Conservation (phyloP, 2,888 invertebrate genomes). For the Perizoma affinitatum region DNA sequence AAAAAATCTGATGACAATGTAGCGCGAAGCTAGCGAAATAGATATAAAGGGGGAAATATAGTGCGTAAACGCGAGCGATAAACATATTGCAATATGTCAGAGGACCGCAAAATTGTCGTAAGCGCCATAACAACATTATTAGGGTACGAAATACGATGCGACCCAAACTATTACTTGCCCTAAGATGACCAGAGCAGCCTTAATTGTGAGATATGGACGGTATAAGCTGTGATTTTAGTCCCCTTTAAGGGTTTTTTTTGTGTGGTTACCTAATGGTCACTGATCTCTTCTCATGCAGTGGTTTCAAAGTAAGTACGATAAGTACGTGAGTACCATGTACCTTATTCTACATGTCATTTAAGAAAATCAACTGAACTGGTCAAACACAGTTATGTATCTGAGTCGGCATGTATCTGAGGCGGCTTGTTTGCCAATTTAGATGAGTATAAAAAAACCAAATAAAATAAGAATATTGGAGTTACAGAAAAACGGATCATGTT, state of each 20-base stretch:
- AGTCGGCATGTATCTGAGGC: too few species aligned
- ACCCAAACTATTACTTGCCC: constrained; percentile 54
- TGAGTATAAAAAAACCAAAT: too few species aligned
- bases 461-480: too few species aligned
- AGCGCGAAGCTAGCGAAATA: constrained; percentile 47
- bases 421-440: too few species aligned
- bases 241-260: constrained; percentile 11
- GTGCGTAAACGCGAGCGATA: constrained; percentile 49
- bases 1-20: constrained; percentile 57
- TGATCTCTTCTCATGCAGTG: too few species aligned
- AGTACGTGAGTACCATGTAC: too few species aligned
- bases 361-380: too few species aligned
- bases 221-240: constrained; percentile 21
- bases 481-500: neutral
- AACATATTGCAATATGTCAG: constrained; percentile 57
- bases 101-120: constrained; percentile 54
- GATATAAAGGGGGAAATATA: constrained; percentile 55
- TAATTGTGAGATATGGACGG: constrained; percentile 37
- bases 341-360: too few species aligned
- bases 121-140: constrained; percentile 50
- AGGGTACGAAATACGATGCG: constrained; percentile 45
- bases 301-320: too few species aligned
- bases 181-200: constrained; percentile 42
- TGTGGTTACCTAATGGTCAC: neutral
- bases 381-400: too few species aligned